Percentiles rank a stretch among this genome's conserved stretches.
These are phyloP conservation scores for Eupithecia vulgata DNA, from an alignment of 2,888 invertebrate species.

Conservation along the genomic window DNA sequence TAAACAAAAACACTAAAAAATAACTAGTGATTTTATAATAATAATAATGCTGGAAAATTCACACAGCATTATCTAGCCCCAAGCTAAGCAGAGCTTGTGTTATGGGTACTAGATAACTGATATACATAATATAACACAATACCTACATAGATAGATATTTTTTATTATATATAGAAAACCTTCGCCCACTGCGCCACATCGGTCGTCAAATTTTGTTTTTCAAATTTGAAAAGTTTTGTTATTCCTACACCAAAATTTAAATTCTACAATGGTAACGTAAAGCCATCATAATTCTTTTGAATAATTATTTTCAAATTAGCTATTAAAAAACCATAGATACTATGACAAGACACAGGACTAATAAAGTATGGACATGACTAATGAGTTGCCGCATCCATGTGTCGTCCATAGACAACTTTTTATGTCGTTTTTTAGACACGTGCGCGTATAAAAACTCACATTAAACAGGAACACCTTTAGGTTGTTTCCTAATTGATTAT, in stretches of 20 bases:
- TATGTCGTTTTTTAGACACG: slow-evolving; percentile 53
- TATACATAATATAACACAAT: too few relatives aligned
- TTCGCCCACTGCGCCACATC: too few relatives aligned
- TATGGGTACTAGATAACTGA: too few relatives aligned
- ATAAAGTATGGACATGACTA: slow-evolving; percentile 30
- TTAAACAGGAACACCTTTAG: slow-evolving; percentile 56
- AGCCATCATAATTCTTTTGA: background rate
- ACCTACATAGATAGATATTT: too few relatives aligned
- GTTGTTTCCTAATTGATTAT: slow-evolving; percentile 64
- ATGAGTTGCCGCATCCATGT: slow-evolving; percentile 29
- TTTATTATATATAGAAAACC: too few relatives aligned
- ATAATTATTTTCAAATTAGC: slow-evolving; percentile 36
- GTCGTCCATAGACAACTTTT: slow-evolving; percentile 44
- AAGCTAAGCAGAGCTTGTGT: too few relatives aligned
- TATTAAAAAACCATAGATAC: slow-evolving; percentile 28
- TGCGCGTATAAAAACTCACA: slow-evolving; percentile 52
- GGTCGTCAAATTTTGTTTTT: too few relatives aligned
- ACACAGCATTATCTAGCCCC: too few relatives aligned
- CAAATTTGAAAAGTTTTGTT: background rate
- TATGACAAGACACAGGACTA: slow-evolving; percentile 10
- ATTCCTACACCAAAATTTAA: background rate
- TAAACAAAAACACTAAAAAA: too few relatives aligned
- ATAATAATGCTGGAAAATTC: too few relatives aligned
- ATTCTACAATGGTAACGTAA: background rate
- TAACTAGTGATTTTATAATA: too few relatives aligned